Conservation (phyloP, 2,797 vertebrate genomes). For the Sebastes reedi region DNA sequence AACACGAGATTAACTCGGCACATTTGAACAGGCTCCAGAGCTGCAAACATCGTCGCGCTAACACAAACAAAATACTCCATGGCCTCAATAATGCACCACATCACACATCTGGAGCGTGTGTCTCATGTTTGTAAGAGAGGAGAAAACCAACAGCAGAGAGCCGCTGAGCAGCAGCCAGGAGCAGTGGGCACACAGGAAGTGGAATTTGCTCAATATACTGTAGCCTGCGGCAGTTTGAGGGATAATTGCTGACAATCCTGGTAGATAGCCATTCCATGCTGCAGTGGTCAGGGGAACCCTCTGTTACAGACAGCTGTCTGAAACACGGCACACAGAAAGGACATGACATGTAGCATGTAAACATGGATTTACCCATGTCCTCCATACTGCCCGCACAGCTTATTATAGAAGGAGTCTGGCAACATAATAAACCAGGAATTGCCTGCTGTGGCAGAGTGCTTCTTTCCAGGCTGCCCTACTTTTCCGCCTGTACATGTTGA, state of each 20-base stretch:
- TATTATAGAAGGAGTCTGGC: slow-evolving; percentile 59
- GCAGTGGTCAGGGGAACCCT: slow-evolving; percentile 62
- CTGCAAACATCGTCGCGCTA: slow-evolving; percentile 51
- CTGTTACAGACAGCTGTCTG: slow-evolving; percentile 64
- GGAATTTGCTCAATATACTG: slow-evolving; percentile 70
- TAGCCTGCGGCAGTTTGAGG: slow-evolving; percentile 64
- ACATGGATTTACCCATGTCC: slow-evolving; percentile 52
- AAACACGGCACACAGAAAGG: slow-evolving; percentile 42
- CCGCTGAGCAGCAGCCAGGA: slow-evolving; percentile 38
- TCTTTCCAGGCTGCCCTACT: slow-evolving; percentile 71
- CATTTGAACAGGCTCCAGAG: slow-evolving; percentile 54
- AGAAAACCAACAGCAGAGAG: slow-evolving; percentile 51
- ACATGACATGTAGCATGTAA: slow-evolving; percentile 53
- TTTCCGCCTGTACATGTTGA: slow-evolving; percentile 66
- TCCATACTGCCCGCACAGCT: slow-evolving; percentile 48
- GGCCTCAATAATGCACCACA: slow-evolving; percentile 55
- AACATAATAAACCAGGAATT: slow-evolving; percentile 55
- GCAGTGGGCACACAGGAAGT: slow-evolving; percentile 63
- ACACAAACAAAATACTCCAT: slow-evolving; percentile 53
- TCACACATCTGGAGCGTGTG: slow-evolving; percentile 61
- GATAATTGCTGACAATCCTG: slow-evolving; percentile 72
- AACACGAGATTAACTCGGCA: slow-evolving; percentile 55
- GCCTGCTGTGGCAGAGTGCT: slow-evolving; percentile 56
- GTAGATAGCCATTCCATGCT: slow-evolving; percentile 42
- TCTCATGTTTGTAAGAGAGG: slow-evolving; percentile 35